Conservation (phyloP, 2,888 invertebrate species). For the Biston stratarius region DNA sequence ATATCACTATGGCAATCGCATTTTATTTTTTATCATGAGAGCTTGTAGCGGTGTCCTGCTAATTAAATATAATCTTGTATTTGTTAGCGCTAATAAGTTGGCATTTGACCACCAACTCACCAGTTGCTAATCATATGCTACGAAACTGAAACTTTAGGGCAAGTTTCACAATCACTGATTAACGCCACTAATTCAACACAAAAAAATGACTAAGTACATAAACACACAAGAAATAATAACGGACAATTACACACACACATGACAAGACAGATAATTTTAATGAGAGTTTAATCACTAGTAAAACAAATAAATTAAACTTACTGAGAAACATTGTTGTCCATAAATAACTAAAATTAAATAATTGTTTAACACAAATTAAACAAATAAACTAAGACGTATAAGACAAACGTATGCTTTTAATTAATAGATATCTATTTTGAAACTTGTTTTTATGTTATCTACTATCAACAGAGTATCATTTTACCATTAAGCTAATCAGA, state of each 20-base stretch:
- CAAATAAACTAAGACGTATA: background rate
- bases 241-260: no score
- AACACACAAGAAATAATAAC: background rate
- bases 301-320: no score
- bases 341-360: no score
- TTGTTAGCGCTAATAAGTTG: no score
- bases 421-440: background rate
- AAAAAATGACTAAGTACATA: no score
- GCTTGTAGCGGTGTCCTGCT: background rate
- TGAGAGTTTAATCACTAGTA: no score
- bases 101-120: no score
- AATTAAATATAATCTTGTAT: background rate
- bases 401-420: background rate
- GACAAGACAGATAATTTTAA: no score
- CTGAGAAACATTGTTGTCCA: no score
- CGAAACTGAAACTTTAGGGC: background rate
- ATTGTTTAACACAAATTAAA: background rate
- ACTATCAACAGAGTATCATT: conserved; percentile 1
- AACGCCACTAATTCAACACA: background rate
- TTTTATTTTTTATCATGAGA: background rate
- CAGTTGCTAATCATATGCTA: background rate
- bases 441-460: background rate
- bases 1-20: conserved; percentile 2
- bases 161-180: background rate
- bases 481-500: conserved; percentile 26